These are phyloP conservation scores for Himalopsyche japonica DNA, from an alignment of 2,888 invertebrate species.

Conservation along the genomic window DNA sequence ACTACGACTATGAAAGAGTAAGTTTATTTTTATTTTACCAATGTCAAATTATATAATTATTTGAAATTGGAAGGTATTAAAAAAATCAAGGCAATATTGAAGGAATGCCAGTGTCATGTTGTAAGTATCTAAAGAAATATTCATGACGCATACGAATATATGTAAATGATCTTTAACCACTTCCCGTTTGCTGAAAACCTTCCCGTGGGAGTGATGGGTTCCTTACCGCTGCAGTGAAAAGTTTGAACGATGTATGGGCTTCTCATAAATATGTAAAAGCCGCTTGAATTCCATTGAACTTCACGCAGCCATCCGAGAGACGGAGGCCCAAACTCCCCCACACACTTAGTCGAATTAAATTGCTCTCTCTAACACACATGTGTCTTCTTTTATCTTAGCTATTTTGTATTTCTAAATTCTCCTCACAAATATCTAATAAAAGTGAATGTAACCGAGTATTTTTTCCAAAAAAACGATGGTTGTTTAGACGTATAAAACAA, in stretches of 20 bases:
- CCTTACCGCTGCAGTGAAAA: not conserved
- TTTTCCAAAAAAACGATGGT: too few relatives aligned
- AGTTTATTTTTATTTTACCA: too few relatives aligned
- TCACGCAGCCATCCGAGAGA: not conserved
- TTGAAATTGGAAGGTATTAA: too few relatives aligned
- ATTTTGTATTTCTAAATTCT: not conserved
- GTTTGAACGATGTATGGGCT: not conserved
- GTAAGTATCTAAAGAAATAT: not conserved
- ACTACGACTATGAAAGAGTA: too few relatives aligned
- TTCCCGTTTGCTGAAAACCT: not conserved
- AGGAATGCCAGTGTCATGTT: not conserved
- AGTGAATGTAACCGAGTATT: too few relatives aligned
- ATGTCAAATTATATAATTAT: too few relatives aligned
- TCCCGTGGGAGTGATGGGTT: not conserved
- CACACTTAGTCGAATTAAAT: not conserved
- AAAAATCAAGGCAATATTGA: too few relatives aligned
- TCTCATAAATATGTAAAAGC: not conserved
- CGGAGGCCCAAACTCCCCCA: not conserved
- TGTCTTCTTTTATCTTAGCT: not conserved
- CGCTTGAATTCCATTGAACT: not conserved
- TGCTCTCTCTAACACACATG: not conserved
- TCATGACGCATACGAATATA: not conserved
- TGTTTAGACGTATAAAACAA: too few relatives aligned
- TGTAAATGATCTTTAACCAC: not conserved
- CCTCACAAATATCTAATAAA: too few relatives aligned